These are phyloP conservation scores for Raja brachyura DNA, from an alignment of 2,113 vertebrate species.

Conservation along the genomic window DNA sequence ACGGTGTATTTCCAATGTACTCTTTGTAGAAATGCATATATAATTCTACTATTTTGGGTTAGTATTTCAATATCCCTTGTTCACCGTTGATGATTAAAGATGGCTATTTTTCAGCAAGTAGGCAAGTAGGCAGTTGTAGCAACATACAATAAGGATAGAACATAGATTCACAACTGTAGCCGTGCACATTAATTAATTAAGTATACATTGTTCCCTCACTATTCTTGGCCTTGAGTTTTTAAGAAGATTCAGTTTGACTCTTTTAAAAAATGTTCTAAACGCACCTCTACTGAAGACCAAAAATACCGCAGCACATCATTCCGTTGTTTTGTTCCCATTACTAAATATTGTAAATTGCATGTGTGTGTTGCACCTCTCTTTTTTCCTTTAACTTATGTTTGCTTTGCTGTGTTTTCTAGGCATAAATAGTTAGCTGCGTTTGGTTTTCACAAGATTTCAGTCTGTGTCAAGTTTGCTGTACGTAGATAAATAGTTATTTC, in stretches of 20 bases:
- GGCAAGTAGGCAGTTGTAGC: background rate
- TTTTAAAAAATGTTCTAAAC: background rate
- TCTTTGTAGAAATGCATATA: background rate
- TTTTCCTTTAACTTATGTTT: background rate
- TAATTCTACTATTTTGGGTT: background rate
- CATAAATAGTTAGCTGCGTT: background rate
- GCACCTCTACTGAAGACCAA: background rate
- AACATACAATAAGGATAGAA: background rate
- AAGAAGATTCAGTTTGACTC: background rate
- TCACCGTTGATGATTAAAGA: background rate
- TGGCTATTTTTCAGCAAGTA: background rate
- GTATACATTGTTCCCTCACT: background rate
- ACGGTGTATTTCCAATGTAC: background rate
- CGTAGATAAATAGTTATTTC: conserved; percentile 10
- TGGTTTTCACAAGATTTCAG: conserved; percentile 26
- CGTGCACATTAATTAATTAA: background rate
- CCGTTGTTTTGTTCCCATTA: conserved; percentile 19
- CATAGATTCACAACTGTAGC: background rate
- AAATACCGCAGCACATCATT: background rate
- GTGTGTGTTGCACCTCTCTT: background rate
- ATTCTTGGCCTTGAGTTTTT: background rate
- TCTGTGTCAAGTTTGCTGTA: conserved; percentile 10
- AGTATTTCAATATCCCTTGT: background rate
- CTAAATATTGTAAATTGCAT: conserved; percentile 25
- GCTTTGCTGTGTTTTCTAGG: background rate